Evolutionary conservation across 2,113 vertebrate genomes (phyloP).

Genomic region (Oreochromis niloticus): DNA sequence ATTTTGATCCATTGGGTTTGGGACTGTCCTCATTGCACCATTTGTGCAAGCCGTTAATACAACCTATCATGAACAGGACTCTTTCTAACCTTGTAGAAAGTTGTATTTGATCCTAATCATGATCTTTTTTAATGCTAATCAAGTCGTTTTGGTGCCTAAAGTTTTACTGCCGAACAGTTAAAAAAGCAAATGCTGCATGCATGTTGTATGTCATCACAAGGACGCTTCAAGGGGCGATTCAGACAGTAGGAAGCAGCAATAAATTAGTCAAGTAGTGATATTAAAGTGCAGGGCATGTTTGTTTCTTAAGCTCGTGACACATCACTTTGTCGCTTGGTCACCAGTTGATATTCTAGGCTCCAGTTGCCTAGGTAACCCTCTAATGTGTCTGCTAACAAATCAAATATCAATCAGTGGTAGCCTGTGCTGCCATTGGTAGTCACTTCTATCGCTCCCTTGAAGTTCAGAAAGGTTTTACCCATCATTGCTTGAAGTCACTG

Average conservation of each 20-base stretch:
- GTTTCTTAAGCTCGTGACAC: background rate
- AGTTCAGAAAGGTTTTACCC: background rate
- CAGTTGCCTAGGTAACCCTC: background rate
- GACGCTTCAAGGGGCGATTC: background rate
- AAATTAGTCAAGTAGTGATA: background rate
- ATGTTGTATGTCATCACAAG: background rate
- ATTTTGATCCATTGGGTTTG: fast-evolving
- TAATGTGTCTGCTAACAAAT: background rate
- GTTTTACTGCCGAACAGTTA: background rate
- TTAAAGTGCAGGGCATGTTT: background rate
- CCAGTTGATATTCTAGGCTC: background rate
- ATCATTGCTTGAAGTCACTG: background rate
- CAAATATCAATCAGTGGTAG: background rate
- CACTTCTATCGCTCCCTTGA: background rate
- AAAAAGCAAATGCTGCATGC: background rate
- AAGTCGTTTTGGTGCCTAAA: background rate
- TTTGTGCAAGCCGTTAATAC: background rate
- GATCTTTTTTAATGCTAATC: background rate
- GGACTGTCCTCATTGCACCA: background rate
- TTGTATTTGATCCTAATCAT: background rate
- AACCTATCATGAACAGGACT: background rate
- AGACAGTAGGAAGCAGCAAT: background rate
- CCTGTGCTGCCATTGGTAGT: background rate
- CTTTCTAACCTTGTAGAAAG: background rate
- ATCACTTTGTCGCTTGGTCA: background rate